A percentile compares a stretch with the other conserved stretches of the same genome.
Evolutionary conservation across 2,113 vertebrate species (phyloP).

Genomic region (Tenrec ecaudatus): DNA sequence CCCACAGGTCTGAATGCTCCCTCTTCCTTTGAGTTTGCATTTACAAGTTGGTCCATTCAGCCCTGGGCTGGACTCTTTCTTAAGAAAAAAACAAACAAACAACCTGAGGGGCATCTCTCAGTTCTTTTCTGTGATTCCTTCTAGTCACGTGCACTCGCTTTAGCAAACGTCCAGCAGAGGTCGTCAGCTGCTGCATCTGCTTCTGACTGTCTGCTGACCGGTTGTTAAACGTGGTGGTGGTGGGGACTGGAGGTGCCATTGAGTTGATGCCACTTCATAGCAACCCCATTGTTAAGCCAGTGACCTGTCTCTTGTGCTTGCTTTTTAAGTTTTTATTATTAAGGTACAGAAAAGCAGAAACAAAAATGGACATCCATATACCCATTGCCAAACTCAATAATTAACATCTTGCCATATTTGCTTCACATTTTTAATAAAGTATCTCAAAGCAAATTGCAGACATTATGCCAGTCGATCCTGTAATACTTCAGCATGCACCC

Average conservation of each 20-base stretch:
- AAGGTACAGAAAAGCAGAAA: background rate
- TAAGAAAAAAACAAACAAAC: no score
- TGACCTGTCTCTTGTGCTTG: background rate
- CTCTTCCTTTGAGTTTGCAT: background rate
- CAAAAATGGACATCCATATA: background rate
- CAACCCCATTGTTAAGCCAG: background rate
- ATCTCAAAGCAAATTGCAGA: conserved; percentile 28
- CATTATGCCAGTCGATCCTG: background rate
- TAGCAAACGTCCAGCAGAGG: background rate
- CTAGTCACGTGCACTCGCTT: background rate
- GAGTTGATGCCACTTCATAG: no score
- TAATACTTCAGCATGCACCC: background rate
- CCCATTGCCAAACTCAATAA: background rate
- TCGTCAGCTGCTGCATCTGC: background rate
- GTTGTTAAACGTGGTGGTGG: no score
- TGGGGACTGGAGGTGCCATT: no score
- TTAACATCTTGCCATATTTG: background rate
- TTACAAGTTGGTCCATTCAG: background rate
- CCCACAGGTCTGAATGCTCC: background rate
- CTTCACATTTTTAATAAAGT: background rate
- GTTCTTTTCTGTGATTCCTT: background rate
- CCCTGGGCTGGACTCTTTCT: background rate
- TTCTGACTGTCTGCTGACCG: background rate
- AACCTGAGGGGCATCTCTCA: background rate
- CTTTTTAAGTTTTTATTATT: background rate